Evolutionary conservation across 2,797 vertebrate genomes (phyloP).

Genomic region (Vultur gryphus): DNA sequence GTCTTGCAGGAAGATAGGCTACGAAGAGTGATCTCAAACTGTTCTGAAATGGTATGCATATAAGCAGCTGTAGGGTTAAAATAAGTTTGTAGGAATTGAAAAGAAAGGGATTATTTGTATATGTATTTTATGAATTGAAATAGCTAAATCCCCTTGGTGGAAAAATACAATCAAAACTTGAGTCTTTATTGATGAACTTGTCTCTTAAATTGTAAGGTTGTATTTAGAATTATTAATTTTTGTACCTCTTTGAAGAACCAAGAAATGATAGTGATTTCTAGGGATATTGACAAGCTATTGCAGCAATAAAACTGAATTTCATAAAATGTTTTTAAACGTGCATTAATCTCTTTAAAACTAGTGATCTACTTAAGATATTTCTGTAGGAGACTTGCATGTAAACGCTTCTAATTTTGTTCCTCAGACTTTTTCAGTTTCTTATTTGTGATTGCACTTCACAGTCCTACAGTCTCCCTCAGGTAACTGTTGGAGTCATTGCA

Average conservation of each 20-base stretch:
- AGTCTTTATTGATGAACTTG: background rate
- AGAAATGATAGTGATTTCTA: background rate
- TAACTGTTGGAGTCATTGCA: background rate
- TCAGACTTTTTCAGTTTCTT: background rate
- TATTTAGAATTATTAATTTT: background rate
- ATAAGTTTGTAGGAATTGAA: background rate
- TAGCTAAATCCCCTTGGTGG: background rate
- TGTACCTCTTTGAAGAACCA: background rate
- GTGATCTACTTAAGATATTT: background rate
- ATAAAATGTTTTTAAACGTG: background rate
- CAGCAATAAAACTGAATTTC: background rate
- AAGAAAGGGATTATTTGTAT: background rate
- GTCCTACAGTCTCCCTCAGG: background rate
- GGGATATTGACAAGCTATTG: background rate
- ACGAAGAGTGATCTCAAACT: background rate
- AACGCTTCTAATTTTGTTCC: background rate
- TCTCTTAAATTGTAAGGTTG: background rate
- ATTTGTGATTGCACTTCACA: background rate
- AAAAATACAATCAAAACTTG: background rate
- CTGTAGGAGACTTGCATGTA: background rate
- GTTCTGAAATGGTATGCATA: background rate
- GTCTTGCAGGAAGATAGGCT: background rate
- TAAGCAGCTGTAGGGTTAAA: background rate
- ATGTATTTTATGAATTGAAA: background rate
- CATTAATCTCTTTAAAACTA: background rate